Evolutionary conservation across 2,888 invertebrate species (phyloP).

Genomic region (Zhuqinia jingwanae): DNA sequence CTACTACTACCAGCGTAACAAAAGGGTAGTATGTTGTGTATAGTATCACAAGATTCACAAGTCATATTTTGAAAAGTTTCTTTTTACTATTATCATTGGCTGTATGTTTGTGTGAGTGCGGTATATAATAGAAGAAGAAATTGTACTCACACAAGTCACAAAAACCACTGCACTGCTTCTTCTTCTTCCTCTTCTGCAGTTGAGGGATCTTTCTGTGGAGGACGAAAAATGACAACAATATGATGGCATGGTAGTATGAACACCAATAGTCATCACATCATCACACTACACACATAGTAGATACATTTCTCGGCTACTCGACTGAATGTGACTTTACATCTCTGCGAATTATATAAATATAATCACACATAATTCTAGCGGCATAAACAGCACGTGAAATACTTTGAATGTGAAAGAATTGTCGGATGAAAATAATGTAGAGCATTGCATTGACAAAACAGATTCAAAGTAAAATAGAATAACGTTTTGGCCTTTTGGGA

Average conservation of each 20-base stretch:
- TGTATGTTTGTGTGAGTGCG: slow-evolving; percentile 23
- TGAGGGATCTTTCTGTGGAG: slow-evolving; percentile 65
- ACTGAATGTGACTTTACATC: not conserved
- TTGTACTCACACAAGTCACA: slow-evolving; percentile 16
- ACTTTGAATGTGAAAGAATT: too few relatives aligned
- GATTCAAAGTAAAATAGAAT: too few relatives aligned
- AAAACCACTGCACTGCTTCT: slow-evolving; percentile 27
- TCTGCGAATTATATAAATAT: too few relatives aligned
- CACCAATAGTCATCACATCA: slow-evolving; percentile 60
- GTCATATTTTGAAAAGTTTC: slow-evolving; percentile 18
- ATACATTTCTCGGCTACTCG: not conserved
- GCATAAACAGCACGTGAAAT: too few relatives aligned
- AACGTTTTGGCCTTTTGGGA: too few relatives aligned
- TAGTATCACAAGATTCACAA: not conserved
- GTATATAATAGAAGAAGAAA: not conserved
- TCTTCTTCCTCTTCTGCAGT: slow-evolving; percentile 43
- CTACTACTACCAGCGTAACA: slow-evolving; percentile 43
- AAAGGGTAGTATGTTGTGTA: slow-evolving; percentile 45
- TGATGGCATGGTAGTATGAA: slow-evolving; percentile 69
- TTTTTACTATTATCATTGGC: slow-evolving; percentile 39
- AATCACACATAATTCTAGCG: too few relatives aligned
- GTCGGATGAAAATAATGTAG: too few relatives aligned
- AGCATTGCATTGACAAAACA: too few relatives aligned
- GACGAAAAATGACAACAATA: slow-evolving; percentile 64
- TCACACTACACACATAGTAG: not conserved